A percentile compares a stretch with the other conserved stretches of the same genome.
Evolutionary conservation across 2,797 vertebrate species (phyloP).

Genomic region (Sebastes oblongus): DNA sequence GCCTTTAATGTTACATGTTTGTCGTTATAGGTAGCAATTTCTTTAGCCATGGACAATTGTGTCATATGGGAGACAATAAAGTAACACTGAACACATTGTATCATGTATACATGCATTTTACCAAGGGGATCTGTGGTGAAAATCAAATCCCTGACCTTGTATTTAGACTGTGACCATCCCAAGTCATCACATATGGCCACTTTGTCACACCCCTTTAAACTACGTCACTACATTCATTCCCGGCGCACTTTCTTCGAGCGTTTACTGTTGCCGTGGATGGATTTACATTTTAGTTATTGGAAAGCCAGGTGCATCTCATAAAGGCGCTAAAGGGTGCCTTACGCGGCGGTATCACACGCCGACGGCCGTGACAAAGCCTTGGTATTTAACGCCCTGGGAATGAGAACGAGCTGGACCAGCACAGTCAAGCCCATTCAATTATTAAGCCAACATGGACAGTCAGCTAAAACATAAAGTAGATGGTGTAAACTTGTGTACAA

Average conservation of each 20-base stretch:
- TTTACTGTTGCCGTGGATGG: too few species aligned
- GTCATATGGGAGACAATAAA: neutral
- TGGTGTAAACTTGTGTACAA: neutral
- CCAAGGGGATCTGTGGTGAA: neutral
- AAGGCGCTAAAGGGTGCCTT: too few species aligned
- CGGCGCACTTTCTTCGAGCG: neutral
- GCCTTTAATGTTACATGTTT: neutral
- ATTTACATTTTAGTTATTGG: too few species aligned
- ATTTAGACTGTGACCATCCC: neutral
- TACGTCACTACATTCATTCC: too few species aligned
- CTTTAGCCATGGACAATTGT: neutral
- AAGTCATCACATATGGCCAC: too few species aligned
- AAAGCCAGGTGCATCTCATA: too few species aligned
- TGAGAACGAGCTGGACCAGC: too few species aligned
- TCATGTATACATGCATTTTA: neutral
- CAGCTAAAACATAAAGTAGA: neutral
- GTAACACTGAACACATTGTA: neutral
- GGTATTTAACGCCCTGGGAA: too few species aligned
- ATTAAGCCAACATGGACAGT: neutral
- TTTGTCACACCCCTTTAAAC: too few species aligned
- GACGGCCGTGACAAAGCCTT: too few species aligned
- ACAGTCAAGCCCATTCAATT: too few species aligned
- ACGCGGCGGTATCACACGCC: too few species aligned
- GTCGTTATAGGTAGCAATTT: neutral
- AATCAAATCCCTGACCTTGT: neutral